Percentiles rank a stretch among this genome's conserved stretches.
phyloP scores from a whole-genome alignment of 92 coral and sea anemone genomes.

The Virgularia gustaviana region DNA sequence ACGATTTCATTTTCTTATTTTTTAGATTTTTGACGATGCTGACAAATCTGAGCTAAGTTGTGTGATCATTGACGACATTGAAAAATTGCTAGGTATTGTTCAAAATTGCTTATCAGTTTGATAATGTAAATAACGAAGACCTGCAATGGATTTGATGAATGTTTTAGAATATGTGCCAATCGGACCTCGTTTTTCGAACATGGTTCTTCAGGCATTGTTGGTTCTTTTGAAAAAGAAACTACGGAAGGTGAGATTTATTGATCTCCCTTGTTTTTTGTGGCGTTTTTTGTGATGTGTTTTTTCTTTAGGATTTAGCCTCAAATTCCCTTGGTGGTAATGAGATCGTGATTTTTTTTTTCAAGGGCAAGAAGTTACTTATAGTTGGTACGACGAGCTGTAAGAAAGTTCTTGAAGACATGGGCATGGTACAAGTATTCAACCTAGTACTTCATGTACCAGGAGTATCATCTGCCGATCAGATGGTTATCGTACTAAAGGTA shows the following conservation, averaged over 20 bases:
- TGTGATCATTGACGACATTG: conserved; percentile 91
- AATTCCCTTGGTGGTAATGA: too few relatives aligned
- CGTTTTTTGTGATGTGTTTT: too few relatives aligned
- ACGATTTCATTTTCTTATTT: not conserved
- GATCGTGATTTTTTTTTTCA: too few relatives aligned
- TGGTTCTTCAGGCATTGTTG: conserved; percentile 83
- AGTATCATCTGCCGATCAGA: conserved; percentile 62
- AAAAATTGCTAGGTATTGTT: conserved; percentile 69
- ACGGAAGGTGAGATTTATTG: conserved; percentile 61
- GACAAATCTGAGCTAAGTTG: conserved; percentile 95
- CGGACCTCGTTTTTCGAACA: conserved; percentile 97
- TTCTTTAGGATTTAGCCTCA: too few relatives aligned
- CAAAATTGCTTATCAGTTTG: not conserved
- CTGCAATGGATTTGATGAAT: too few relatives aligned
- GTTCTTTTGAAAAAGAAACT: conserved; percentile 87
- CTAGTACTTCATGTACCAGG: conserved; percentile 84
- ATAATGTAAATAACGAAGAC: not conserved
- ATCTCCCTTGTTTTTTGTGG: not conserved
- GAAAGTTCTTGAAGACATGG: conserved; percentile 85
- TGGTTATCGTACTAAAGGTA: conserved; percentile 70
- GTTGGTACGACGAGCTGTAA: conserved; percentile 96
- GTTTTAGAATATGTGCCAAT: conserved; percentile 78
- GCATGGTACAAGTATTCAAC: conserved; percentile 80
- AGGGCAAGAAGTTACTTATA: conserved; percentile 87
- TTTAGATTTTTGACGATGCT: conserved; percentile 94